A percentile compares a stretch with the other conserved stretches of the same genome.
Evolutionary conservation across 2,797 vertebrate genomes (phyloP).

Genomic region (Phrynocephalus vlangalii): DNA sequence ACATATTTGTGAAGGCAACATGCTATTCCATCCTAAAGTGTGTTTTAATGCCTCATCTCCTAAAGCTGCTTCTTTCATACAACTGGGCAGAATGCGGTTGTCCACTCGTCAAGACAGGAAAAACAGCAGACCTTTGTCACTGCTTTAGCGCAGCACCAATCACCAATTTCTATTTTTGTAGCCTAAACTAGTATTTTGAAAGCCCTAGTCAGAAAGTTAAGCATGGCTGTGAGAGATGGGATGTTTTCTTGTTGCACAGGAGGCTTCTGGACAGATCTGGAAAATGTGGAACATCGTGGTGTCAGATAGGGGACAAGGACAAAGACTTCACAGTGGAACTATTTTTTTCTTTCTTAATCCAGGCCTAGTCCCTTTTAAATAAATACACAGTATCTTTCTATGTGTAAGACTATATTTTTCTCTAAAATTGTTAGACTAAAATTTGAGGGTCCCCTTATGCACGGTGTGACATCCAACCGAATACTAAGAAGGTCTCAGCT

Average conservation of each 20-base stretch:
- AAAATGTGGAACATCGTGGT: neutral
- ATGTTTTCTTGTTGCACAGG: slow-evolving; percentile 19
- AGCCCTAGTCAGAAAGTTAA: slow-evolving; percentile 25
- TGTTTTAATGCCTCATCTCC: neutral
- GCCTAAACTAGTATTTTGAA: neutral
- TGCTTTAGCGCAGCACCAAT: slow-evolving; percentile 28
- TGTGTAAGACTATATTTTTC: too few relatives aligned
- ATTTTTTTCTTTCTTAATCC: neutral
- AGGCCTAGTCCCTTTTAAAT: too few relatives aligned
- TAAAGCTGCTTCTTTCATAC: slow-evolving; percentile 23
- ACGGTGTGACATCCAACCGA: too few relatives aligned
- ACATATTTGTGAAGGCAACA: neutral
- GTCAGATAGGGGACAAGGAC: too few relatives aligned
- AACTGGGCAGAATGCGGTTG: slow-evolving; percentile 31
- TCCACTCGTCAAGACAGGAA: slow-evolving; percentile 52
- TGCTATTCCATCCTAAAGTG: neutral
- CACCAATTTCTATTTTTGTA: slow-evolving; percentile 36
- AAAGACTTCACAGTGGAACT: neutral
- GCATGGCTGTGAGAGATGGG: fast-evolving
- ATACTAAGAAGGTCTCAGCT: slow-evolving; percentile 3
- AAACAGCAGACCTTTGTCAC: neutral
- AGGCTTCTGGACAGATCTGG: neutral
- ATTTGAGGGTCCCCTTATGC: too few relatives aligned
- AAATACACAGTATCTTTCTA: too few relatives aligned
- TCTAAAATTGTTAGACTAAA: too few relatives aligned